These are phyloP conservation scores for Eunapius fragilis DNA, from an alignment of 37 sponge, comb jelly and placozoan species.

Conservation along the genomic window DNA sequence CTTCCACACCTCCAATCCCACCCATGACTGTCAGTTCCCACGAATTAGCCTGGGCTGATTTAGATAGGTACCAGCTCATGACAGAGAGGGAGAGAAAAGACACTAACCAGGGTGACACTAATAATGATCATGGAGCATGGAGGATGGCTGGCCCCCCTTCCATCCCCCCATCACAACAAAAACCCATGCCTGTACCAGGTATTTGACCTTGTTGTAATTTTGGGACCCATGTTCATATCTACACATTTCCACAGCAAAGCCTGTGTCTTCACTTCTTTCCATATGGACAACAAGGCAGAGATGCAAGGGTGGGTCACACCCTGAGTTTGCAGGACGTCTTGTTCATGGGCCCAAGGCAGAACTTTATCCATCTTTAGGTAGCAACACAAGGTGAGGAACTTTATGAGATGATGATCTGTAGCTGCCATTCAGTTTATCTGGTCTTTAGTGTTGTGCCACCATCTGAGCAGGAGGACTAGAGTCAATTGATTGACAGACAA, in stretches of 20 bases:
- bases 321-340: constrained; percentile 70
- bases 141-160: not conserved
- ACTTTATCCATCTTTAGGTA: constrained; percentile 44
- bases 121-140: constrained; percentile 21
- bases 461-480: not conserved
- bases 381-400: not conserved
- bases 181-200: not conserved
- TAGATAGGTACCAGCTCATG: constrained; percentile 39
- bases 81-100: constrained; percentile 47
- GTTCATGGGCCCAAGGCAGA: constrained; percentile 52
- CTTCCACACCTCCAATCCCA: not conserved
- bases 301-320: constrained; percentile 36
- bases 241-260: constrained; percentile 4
- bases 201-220: not conserved
- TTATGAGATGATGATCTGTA: not conserved
- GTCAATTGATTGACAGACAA: no score
- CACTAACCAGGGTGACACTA: constrained; percentile 5
- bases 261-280: constrained; percentile 51
- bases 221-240: not conserved
- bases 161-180: not conserved
- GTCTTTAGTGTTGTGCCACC: not conserved
- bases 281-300: constrained; percentile 67
- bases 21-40: not conserved
- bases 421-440: not conserved
- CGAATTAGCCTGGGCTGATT: not conserved